Evolutionary conservation across 2,113 vertebrate species (phyloP).

Genomic region (Pteruthius melanotis): DNA sequence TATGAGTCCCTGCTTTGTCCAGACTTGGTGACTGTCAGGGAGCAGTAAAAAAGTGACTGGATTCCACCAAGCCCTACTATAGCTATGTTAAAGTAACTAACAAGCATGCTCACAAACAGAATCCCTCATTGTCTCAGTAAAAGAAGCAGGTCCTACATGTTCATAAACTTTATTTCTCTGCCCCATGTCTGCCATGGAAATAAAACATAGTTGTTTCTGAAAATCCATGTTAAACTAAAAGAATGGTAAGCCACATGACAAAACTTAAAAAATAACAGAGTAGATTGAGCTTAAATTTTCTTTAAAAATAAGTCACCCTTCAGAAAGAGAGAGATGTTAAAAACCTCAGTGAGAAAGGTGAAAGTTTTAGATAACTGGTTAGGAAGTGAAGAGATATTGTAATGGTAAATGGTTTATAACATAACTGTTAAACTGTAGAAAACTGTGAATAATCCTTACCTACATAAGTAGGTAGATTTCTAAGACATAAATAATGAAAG

Average conservation of each 20-base stretch:
- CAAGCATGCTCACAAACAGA: background rate
- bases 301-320: background rate
- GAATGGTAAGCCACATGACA: background rate
- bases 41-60: background rate
- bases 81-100: background rate
- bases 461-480: background rate
- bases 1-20: background rate
- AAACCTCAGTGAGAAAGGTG: background rate
- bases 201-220: background rate
- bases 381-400: background rate
- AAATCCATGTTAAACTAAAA: background rate
- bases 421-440: background rate
- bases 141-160: background rate
- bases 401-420: background rate
- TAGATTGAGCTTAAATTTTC: background rate
- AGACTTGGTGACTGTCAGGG: background rate
- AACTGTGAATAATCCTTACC: background rate
- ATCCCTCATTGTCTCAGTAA: accelerated
- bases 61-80: background rate
- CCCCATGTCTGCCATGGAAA: background rate
- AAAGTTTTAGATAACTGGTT: background rate
- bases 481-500: background rate
- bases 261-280: background rate
- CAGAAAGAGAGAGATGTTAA: background rate
- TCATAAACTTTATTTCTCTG: background rate